Evolutionary conservation across 1,140 invertebrate species (phyloP).

Genomic region (Phymastichus coffea): DNA sequence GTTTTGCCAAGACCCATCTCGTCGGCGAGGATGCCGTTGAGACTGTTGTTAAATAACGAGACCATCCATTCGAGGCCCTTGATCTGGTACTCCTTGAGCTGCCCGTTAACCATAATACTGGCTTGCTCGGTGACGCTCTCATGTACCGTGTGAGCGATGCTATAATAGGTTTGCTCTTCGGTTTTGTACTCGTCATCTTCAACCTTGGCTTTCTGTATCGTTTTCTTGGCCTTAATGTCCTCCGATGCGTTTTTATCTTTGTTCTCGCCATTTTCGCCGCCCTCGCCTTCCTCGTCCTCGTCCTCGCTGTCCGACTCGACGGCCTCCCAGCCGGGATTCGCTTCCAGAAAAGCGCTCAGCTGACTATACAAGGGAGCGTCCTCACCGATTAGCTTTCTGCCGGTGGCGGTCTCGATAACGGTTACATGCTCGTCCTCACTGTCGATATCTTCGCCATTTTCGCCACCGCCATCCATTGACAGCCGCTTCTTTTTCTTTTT

Average conservation of each 20-base stretch:
- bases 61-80: slow-evolving; percentile 98
- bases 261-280: slow-evolving; percentile 46
- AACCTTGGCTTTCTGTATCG: slow-evolving; percentile 81
- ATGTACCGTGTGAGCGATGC: slow-evolving; percentile 92
- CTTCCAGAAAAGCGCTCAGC: slow-evolving; percentile 78
- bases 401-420: slow-evolving; percentile 86
- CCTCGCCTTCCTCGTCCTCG: slow-evolving; percentile 58
- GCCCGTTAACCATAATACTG: slow-evolving; percentile 89
- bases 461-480: slow-evolving; percentile 67
- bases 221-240: slow-evolving; percentile 66
- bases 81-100: slow-evolving; percentile 93
- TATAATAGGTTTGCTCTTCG: slow-evolving; percentile 85
- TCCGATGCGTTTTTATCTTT: slow-evolving; percentile 51
- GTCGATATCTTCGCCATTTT: slow-evolving; percentile 61
- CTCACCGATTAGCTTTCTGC: slow-evolving; percentile 79
- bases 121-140: slow-evolving; percentile 94
- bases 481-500: slow-evolving; percentile 58
- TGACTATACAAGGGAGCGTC: slow-evolving; percentile 90
- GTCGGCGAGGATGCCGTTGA: slow-evolving; percentile 95
- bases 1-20: slow-evolving; percentile 98
- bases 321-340: slow-evolving; percentile 88
- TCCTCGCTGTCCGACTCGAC: slow-evolving; percentile 72
- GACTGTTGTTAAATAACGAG: slow-evolving; percentile 97
- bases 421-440: slow-evolving; percentile 77
- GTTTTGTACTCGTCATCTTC: slow-evolving; percentile 93